Percentiles rank a stretch among this genome's conserved stretches.
These are phyloP conservation scores for Drosophila ercepeae DNA, from an alignment of 1,140 invertebrate species.

Conservation along the genomic window DNA sequence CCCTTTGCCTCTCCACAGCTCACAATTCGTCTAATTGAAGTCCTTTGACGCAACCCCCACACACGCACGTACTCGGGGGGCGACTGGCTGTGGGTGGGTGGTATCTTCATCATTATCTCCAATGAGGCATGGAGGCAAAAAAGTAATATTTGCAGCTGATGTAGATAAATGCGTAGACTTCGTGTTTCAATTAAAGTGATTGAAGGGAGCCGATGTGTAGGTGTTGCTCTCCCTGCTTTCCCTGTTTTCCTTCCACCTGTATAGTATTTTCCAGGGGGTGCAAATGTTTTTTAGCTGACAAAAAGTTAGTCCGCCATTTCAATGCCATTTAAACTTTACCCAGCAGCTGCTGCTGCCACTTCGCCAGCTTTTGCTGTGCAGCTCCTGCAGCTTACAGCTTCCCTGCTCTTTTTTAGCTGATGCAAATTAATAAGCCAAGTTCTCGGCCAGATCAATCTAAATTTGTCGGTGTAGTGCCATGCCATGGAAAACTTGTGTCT, in stretches of 20 bases:
- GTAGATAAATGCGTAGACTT: slow-evolving; percentile 82
- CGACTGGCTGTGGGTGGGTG: slow-evolving; percentile 8
- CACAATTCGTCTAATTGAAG: slow-evolving; percentile 76
- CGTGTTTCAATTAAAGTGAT: slow-evolving; percentile 82
- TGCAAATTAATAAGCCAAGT: slow-evolving; percentile 77
- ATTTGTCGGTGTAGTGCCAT: slow-evolving; percentile 49
- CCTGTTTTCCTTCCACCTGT: background rate
- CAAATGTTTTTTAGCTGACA: slow-evolving; percentile 70
- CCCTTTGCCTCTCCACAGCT: slow-evolving; percentile 18
- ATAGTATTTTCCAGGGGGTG: slow-evolving; percentile 14
- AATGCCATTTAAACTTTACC: slow-evolving; percentile 63
- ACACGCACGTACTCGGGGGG: slow-evolving; percentile 24
- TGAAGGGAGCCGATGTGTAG: slow-evolving; percentile 59
- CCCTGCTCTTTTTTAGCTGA: slow-evolving; percentile 13
- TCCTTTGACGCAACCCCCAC: slow-evolving; percentile 63
- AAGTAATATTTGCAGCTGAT: slow-evolving; percentile 80
- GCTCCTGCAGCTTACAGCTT: slow-evolving; percentile 3
- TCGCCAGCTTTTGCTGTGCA: background rate
- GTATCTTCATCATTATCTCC: slow-evolving; percentile 48
- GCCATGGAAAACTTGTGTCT: slow-evolving; percentile 44
- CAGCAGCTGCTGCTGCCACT: slow-evolving; percentile 32
- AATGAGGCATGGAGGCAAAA: slow-evolving; percentile 24
- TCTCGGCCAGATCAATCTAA: slow-evolving; percentile 72
- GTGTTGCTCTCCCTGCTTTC: background rate
- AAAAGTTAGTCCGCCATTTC: slow-evolving; percentile 54